Conservation (phyloP, 2,797 vertebrate species). For the Platalea minor region DNA sequence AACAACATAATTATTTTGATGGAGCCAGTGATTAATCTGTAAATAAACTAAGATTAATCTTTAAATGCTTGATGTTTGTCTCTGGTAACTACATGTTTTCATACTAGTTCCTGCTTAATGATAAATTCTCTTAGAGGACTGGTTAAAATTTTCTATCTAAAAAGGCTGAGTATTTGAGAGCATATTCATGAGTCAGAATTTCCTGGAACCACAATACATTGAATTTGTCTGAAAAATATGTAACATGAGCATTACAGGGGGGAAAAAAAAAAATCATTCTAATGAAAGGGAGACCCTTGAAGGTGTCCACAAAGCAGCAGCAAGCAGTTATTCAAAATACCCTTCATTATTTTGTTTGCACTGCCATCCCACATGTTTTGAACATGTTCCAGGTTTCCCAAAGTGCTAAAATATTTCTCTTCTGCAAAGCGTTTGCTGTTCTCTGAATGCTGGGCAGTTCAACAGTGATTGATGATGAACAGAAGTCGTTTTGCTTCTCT, state of each 20-base stretch:
- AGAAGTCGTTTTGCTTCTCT: not conserved
- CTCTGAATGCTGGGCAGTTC: not conserved
- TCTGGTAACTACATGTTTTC: not conserved
- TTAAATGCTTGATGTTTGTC: not conserved
- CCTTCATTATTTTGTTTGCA: not conserved
- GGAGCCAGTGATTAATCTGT: not conserved
- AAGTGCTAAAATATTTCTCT: not conserved
- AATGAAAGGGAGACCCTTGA: slow-evolving; percentile 12
- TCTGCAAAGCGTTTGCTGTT: not conserved
- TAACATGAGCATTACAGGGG: not conserved
- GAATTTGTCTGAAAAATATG: not conserved
- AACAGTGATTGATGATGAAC: not conserved
- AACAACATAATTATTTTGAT: not conserved
- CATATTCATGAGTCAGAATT: not conserved
- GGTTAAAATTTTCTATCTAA: not conserved
- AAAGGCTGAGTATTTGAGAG: not conserved
- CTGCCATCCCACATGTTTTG: not conserved
- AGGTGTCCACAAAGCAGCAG: not conserved
- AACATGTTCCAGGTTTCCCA: not conserved
- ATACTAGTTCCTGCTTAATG: not conserved
- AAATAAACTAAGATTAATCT: not conserved
- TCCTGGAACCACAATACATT: slow-evolving; percentile 12
- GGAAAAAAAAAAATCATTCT: not conserved
- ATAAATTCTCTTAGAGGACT: not conserved
- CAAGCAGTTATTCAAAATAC: not conserved